These are phyloP conservation scores for Odontamblyopus lacepedii DNA, from an alignment of 2,797 vertebrate genomes.

Conservation along the genomic window DNA sequence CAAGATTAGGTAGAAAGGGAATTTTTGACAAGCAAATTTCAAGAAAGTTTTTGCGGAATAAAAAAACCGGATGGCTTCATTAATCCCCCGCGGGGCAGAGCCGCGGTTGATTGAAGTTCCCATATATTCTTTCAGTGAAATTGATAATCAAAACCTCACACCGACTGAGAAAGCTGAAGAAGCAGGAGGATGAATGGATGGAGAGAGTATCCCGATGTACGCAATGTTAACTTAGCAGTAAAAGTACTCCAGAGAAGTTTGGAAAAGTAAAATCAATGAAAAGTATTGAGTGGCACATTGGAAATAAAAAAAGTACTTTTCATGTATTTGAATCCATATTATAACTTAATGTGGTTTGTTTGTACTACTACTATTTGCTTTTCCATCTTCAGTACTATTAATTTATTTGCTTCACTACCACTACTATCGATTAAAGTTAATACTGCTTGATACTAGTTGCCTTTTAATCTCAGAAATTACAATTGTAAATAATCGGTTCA, in stretches of 20 bases:
- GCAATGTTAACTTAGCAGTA: background rate
- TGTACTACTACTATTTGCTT: too few species aligned
- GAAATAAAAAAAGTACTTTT: background rate
- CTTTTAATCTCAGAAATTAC: too few species aligned
- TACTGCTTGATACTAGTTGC: too few species aligned
- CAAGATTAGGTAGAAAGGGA: slow-evolving; percentile 63
- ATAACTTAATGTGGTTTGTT: background rate
- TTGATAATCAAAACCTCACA: slow-evolving; percentile 57
- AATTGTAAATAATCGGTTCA: too few species aligned
- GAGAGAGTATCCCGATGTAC: slow-evolving; percentile 7
- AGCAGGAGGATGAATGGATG: slow-evolving; percentile 19
- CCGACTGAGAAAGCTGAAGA: slow-evolving; percentile 29
- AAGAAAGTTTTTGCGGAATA: slow-evolving; percentile 43
- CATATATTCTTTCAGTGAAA: slow-evolving; percentile 67
- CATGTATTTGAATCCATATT: background rate
- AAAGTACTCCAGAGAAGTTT: background rate
- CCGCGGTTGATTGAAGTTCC: slow-evolving; percentile 52
- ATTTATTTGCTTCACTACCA: too few species aligned
- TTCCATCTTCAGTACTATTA: too few species aligned
- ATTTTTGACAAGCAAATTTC: slow-evolving; percentile 54
- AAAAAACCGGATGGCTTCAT: slow-evolving; percentile 39
- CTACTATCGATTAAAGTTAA: too few species aligned
- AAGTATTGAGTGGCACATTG: background rate
- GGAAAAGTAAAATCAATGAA: background rate
- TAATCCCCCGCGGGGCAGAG: slow-evolving; percentile 45